Evolutionary conservation across 2,797 vertebrate genomes (phyloP).

Genomic region (Hypotaenidia philippensis): DNA sequence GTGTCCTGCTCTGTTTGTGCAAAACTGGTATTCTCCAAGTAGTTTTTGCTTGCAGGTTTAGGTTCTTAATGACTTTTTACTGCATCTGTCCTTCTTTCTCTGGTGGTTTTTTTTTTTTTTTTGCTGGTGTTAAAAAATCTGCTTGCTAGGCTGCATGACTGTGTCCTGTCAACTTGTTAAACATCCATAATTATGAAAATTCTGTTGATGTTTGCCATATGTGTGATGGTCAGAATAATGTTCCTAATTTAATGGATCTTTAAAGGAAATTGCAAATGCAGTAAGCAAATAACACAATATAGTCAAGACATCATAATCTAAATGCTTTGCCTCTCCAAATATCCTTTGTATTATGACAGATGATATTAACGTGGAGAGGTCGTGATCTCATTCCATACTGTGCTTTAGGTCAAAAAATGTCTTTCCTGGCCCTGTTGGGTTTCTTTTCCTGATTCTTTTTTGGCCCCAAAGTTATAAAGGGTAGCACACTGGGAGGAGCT

Average conservation of each 20-base stretch:
- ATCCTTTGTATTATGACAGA: background rate
- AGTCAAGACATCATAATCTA: background rate
- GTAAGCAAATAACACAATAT: background rate
- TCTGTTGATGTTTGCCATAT: background rate
- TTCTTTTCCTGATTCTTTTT: background rate
- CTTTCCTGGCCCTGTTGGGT: accelerated
- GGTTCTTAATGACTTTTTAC: background rate
- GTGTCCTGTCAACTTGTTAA: background rate
- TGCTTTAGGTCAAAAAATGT: background rate
- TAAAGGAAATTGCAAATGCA: background rate
- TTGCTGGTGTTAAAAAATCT: background rate
- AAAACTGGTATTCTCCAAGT: background rate
- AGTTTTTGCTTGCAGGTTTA: background rate
- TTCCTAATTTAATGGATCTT: background rate
- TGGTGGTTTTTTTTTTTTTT: background rate
- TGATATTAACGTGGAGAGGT: background rate
- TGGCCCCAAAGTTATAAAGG: background rate
- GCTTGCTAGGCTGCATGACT: background rate
- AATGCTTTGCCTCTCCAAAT: background rate
- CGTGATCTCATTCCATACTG: background rate
- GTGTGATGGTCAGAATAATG: background rate
- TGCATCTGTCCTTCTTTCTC: background rate
- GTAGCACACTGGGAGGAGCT: background rate
- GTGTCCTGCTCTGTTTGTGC: background rate
- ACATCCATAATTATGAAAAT: background rate